Conservation (phyloP, 1,140 invertebrate species). For the Drosophila ironensis region DNA sequence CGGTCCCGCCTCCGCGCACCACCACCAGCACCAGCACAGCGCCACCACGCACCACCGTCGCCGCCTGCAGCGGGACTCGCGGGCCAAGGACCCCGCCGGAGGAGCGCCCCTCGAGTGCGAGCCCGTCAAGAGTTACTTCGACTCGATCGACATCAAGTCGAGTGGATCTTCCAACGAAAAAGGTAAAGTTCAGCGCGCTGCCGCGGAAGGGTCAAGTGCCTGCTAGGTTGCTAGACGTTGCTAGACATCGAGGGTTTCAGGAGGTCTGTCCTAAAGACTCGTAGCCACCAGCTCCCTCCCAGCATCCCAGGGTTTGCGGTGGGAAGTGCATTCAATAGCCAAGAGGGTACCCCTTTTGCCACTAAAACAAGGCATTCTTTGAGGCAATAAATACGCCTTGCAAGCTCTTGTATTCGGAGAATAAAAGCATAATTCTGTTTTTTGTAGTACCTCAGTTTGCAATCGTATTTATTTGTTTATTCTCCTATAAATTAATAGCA, state of each 20-base stretch:
- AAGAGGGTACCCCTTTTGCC: too few species aligned
- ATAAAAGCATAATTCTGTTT: too few species aligned
- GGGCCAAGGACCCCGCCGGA: slow-evolving; percentile 60
- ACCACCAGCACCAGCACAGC: slow-evolving; percentile 61
- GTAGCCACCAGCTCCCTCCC: too few species aligned
- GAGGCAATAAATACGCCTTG: too few species aligned
- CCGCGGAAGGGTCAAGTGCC: neutral
- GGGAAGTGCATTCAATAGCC: too few species aligned
- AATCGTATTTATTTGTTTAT: too few species aligned
- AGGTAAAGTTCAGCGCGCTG: slow-evolving; percentile 48
- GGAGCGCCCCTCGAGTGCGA: slow-evolving; percentile 64
- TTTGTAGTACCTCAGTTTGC: too few species aligned
- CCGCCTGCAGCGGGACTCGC: slow-evolving; percentile 73
- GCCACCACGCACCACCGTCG: slow-evolving; percentile 66
- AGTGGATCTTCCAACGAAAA: slow-evolving; percentile 69
- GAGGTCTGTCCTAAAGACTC: too few species aligned
- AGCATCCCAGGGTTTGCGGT: too few species aligned
- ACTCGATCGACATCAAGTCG: slow-evolving; percentile 75
- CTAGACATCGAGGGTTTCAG: neutral
- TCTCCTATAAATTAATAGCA: too few species aligned
- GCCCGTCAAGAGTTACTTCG: slow-evolving; percentile 68
- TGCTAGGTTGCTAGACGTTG: neutral
- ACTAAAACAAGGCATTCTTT: too few species aligned
- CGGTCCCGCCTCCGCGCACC: slow-evolving; percentile 12
- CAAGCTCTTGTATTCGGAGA: too few species aligned